Evolutionary conservation across 2,113 vertebrate genomes (phyloP).

Genomic region (Vicugna pacos): DNA sequence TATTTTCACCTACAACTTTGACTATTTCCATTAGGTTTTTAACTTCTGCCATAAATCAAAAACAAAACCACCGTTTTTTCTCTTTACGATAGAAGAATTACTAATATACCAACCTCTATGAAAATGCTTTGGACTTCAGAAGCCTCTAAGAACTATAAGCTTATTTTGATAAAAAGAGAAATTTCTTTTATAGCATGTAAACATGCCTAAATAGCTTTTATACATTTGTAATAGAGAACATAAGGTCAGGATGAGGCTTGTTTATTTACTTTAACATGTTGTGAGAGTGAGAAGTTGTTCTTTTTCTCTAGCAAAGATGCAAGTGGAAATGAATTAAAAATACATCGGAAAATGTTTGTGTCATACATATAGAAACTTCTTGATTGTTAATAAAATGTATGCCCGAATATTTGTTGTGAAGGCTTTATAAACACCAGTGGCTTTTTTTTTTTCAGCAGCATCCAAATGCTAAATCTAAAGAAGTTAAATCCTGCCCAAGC

Average conservation of each 20-base stretch:
- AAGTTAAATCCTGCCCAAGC: neutral
- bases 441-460: neutral
- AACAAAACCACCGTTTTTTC: neutral
- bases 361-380: neutral
- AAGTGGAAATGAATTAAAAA: constrained; percentile 55
- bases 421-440: neutral
- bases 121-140: neutral
- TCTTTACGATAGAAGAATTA: neutral
- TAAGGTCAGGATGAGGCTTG: constrained; percentile 14
- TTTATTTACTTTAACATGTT: constrained; percentile 64
- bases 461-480: neutral
- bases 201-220: constrained; percentile 48
- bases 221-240: constrained; percentile 40
- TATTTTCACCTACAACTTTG: neutral
- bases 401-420: neutral
- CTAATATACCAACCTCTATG: neutral
- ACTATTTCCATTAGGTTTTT: neutral
- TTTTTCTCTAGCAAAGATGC: constrained; percentile 52
- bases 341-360: neutral
- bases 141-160: neutral
- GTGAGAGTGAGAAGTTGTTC: neutral
- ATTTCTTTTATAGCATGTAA: constrained; percentile 25
- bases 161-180: constrained; percentile 17
- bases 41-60: neutral
- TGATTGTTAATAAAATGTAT: constrained; percentile 28